Conservation (phyloP, 2,113 vertebrate genomes). For the Chlorocebus sabaeus region DNA sequence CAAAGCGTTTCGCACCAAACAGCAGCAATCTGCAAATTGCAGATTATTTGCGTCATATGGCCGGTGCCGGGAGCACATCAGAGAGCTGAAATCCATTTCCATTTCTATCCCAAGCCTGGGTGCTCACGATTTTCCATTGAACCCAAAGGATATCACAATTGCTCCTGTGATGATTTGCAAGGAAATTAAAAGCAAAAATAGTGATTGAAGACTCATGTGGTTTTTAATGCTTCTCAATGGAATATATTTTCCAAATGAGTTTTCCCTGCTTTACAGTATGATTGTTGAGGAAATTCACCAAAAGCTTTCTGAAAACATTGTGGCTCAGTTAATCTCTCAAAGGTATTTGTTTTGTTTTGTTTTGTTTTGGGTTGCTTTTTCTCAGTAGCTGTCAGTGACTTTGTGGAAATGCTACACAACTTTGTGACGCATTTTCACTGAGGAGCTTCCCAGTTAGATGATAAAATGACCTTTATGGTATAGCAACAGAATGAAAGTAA, state of each 20-base stretch:
- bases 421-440: neutral
- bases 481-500: neutral
- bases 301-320: slow-evolving; percentile 16
- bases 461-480: neutral
- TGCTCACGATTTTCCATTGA: slow-evolving; percentile 12
- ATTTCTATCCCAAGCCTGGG: slow-evolving; percentile 17
- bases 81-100: slow-evolving; percentile 33
- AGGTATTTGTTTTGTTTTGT: neutral
- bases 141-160: neutral
- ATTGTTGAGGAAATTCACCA: neutral
- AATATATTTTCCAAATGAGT: slow-evolving; percentile 9
- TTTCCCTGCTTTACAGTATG: neutral
- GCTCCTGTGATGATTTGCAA: slow-evolving; percentile 34
- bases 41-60: slow-evolving; percentile 43
- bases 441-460: neutral
- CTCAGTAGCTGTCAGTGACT: neutral
- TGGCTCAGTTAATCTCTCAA: neutral
- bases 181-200: slow-evolving; percentile 44
- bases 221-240: neutral
- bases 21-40: slow-evolving; percentile 43
- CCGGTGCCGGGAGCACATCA: neutral
- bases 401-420: neutral
- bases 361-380: neutral
- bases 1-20: slow-evolving; percentile 49
- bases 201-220: neutral